These are phyloP conservation scores for Leptodirus hochenwartii DNA, from an alignment of 2,888 invertebrate genomes.

Conservation along the genomic window DNA sequence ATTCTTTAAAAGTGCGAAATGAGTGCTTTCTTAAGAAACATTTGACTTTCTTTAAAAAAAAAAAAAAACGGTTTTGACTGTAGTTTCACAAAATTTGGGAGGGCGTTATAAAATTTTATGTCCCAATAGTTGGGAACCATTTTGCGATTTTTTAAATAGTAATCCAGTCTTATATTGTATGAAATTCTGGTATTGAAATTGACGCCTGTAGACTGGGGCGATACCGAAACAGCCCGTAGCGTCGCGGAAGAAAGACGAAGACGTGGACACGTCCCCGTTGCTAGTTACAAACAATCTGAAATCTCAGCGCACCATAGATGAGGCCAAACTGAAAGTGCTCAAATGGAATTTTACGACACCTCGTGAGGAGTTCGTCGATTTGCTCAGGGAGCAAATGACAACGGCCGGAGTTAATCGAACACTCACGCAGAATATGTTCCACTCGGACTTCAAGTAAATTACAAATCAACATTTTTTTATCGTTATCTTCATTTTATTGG, in stretches of 20 bases:
- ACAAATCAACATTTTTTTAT: constrained; percentile 1
- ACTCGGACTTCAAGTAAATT: constrained; percentile 65
- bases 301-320: constrained; percentile 84
- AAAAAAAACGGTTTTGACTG: too few species aligned
- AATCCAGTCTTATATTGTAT: too few species aligned
- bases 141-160: too few species aligned
- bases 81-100: too few species aligned
- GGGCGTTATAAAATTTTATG: too few species aligned
- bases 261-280: constrained; percentile 61
- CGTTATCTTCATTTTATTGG: too few species aligned
- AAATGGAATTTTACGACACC: constrained; percentile 95
- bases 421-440: constrained; percentile 82
- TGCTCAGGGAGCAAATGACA: constrained; percentile 79
- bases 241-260: constrained; percentile 64
- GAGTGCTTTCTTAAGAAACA: too few species aligned
- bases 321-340: constrained; percentile 78
- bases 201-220: too few species aligned
- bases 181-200: too few species aligned
- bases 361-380: constrained; percentile 82
- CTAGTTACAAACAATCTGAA: constrained; percentile 72
- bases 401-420: constrained; percentile 65
- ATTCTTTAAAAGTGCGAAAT: too few species aligned
- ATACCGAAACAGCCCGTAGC: constrained; percentile 27
- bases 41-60: too few species aligned
- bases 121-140: too few species aligned